Conservation (phyloP, 2,797 vertebrate species). For the Crenichthys baileyi region DNA sequence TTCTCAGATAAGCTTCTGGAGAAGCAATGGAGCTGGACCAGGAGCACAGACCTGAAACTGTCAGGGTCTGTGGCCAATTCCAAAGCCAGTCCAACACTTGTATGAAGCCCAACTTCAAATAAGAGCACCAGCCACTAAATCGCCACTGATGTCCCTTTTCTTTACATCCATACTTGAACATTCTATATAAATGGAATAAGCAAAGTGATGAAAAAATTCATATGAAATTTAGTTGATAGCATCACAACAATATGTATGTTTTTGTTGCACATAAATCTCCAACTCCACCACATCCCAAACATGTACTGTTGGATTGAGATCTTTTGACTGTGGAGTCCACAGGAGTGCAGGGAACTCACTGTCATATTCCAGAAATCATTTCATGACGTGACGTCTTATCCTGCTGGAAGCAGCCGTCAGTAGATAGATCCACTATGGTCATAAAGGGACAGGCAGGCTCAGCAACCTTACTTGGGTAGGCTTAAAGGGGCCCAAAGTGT, state of each 20-base stretch:
- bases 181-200: not conserved
- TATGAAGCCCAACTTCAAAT: not conserved
- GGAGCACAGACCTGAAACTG: too few relatives aligned
- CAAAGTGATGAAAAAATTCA: not conserved
- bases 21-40: too few relatives aligned
- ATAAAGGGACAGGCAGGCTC: slow-evolving; percentile 6
- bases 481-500: not conserved
- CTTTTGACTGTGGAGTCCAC: too few relatives aligned
- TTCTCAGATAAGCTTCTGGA: too few relatives aligned
- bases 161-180: not conserved
- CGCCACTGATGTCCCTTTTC: too few relatives aligned
- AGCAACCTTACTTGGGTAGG: not conserved
- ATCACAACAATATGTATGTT: not conserved
- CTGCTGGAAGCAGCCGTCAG: slow-evolving; percentile 56
- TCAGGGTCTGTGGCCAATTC: too few relatives aligned
- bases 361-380: not conserved
- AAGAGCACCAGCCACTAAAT: not conserved
- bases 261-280: too few relatives aligned
- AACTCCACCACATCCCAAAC: too few relatives aligned
- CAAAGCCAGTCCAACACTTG: not conserved
- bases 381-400: not conserved
- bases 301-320: too few relatives aligned
- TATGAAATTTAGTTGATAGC: not conserved
- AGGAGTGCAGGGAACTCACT: too few relatives aligned
- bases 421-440: slow-evolving; percentile 36